Evolutionary conservation across 1,140 invertebrate species (phyloP), one percentile per base, ranked within the genome.

Genomic region (Aphidius gifuensis): DNA sequence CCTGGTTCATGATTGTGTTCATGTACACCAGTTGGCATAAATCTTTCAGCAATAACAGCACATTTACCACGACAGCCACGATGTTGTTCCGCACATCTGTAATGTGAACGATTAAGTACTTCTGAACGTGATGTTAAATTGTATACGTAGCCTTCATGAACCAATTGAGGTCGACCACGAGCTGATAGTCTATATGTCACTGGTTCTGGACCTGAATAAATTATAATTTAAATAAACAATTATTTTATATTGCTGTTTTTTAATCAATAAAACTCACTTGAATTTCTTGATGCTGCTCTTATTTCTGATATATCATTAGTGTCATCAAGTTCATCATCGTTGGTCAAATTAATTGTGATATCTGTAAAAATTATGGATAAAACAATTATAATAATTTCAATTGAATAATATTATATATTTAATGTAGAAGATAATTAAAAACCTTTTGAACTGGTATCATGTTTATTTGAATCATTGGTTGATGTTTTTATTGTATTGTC

Each of bases 1-100:
- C 69, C 71, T 9, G 73, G 73, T 9, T 64, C 60, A 66, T 74
- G 73, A 66, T 74, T 74, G 49, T 74, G 73, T 47, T 74, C 66
- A 9, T 66, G 61, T 23, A 74, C 73, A 46, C 73, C 73, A 4
- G 73, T 74, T 7, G 73, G 73, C 71, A 74, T 74, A 45, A 74
- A 74, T 38, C 68, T 69, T 45, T 74, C 73, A 0, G 71, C 69
- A 16, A 74, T 74, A n/a, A 74, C 73, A 0, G 73, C 71, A 23
- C 73, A 74, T 67, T 74, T 74, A 51, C 73, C 73, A n/a, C 70
- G 69, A 56, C 73, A 74, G 45, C 73, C 73, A 8, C 73, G 70
- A 65, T 74, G 73, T 9, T 74, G 73, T 42, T 73, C 71, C 0
- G 71, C 73, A 40, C 73, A 74, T 50, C 73, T 66, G 6, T 74